Base-by-base conservation (phyloP, 92 coral and sea anemone species). In the Desmophyllum pertusum region DNA sequence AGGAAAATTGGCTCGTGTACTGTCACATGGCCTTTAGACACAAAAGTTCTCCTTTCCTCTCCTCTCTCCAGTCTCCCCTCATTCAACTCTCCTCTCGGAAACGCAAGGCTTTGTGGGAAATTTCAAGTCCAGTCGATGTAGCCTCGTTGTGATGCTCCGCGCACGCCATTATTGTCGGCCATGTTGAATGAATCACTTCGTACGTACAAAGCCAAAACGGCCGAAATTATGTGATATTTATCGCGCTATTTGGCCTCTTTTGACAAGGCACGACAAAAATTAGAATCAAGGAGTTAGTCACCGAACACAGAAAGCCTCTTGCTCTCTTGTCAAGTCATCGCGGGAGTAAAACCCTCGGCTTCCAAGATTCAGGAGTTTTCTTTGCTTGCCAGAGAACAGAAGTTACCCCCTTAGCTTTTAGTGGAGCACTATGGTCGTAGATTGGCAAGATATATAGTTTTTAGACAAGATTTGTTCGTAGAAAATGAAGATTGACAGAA, bases 401-500 rank as follows among this genome's bases (percentile, higher is more conserved):
- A 55, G 78, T 72, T 53, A 5, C 25, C 66, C 75, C 59, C 45
- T 66, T 68, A 46, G 46, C 43, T 53, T 55, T 71, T 39, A 23
- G 50, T 55, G 61, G 36, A 39, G 30, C 70, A 81, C 29, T 30
- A 70, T 81, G 86, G 41, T n/a, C n/a, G n/a, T 40, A 39, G 45
- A 53, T 70, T 57, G 57, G 59, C 70, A 40, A 72, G 40, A 53
- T 11, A 70, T 30, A 55, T 81, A 70, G 57, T 39, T 18, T 38
- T 42, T 5, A 10, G 79, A 10, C 39, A 62, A 33, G 61, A n/a
- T 62, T 52, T 65, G 65, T 74, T 69, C 72, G 25, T 37, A n/a
- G 40, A 91, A 83, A 79, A 96, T 96, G 99, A 96, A 96, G 88
- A 92, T 96, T 90, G 99, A 96, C 87, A 84, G 98, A 72, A 94